Evolutionary conservation across 1,140 invertebrate species (phyloP).

Genomic region (Halyomorpha halys): DNA sequence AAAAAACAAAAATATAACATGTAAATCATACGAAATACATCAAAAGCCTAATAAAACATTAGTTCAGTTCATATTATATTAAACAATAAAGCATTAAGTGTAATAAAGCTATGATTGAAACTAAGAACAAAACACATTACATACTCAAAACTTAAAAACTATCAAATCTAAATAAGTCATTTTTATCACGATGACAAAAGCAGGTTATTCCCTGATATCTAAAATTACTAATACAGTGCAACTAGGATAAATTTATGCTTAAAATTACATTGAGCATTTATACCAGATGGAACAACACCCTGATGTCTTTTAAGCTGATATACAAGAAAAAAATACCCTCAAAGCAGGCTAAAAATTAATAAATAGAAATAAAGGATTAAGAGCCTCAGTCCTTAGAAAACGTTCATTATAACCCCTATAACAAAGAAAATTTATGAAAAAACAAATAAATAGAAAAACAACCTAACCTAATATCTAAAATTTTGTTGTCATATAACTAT

Average conservation of each 20-base stretch:
- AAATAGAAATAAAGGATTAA: not conserved
- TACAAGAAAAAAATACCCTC: not conserved
- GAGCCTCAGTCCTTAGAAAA: constrained; percentile 6
- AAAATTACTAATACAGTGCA: constrained; percentile 16
- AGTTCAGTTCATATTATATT: constrained; percentile 15
- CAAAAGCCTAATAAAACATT: not conserved
- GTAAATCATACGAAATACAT: not conserved
- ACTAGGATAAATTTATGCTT: constrained; percentile 14
- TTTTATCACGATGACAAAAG: constrained; percentile 16
- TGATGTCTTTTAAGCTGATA: constrained; percentile 17
- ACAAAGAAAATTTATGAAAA: not conserved
- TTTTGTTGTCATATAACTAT: not conserved
- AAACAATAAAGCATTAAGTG: constrained; percentile 11
- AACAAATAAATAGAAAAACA: constrained; percentile 8
- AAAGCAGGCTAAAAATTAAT: constrained; percentile 9
- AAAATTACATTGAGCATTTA: constrained; percentile 17
- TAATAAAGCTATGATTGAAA: constrained; percentile 13
- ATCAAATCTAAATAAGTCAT: constrained; percentile 15
- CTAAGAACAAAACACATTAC: constrained; percentile 10
- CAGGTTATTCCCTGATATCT: constrained; percentile 16
- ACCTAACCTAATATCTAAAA: constrained; percentile 5
- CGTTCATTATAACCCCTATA: constrained; percentile 1
- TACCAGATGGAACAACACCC: constrained; percentile 18
- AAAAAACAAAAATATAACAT: not conserved
- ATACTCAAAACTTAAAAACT: constrained; percentile 2